Percentiles rank a stretch among this genome's conserved stretches.
Conservation (phyloP, 2,888 invertebrate genomes). For the Apamea epomidion region DNA sequence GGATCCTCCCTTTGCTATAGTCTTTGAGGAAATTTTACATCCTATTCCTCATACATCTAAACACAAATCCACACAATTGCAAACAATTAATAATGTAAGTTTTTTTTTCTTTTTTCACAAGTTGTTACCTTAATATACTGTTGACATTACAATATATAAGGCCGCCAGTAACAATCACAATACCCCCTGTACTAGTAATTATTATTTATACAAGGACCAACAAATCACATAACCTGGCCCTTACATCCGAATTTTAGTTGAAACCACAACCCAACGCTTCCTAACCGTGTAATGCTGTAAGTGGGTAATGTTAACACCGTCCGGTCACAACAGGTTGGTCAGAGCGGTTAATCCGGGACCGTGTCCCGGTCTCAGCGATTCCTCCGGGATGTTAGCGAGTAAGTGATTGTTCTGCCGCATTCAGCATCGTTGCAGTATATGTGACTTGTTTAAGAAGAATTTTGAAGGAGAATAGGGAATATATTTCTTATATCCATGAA, state of each 20-base stretch:
- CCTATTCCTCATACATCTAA: too few relatives aligned
- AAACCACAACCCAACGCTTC: conserved; percentile 11
- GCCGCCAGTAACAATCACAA: too few relatives aligned
- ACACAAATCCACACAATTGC: background rate
- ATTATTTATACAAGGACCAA: background rate
- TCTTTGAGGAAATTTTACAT: too few relatives aligned
- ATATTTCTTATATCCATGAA: background rate
- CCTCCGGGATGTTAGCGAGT: conserved; percentile 42
- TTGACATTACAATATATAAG: too few relatives aligned
- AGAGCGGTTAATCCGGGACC: conserved; percentile 40
- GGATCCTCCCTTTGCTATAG: too few relatives aligned
- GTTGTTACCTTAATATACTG: too few relatives aligned
- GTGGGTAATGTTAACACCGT: conserved; percentile 48
- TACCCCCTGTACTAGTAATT: too few relatives aligned
- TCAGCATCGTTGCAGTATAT: background rate
- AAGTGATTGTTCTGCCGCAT: conserved; percentile 37
- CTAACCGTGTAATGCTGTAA: conserved; percentile 39
- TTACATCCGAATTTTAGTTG: background rate
- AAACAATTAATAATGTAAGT: background rate
- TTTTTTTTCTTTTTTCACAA: too few relatives aligned
- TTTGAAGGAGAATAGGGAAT: too few relatives aligned
- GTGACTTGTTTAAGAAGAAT: background rate
- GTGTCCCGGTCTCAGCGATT: conserved; percentile 27
- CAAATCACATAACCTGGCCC: conserved; percentile 13
- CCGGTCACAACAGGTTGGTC: conserved; percentile 45